Base-by-base conservation (phyloP, 2,888 invertebrate genomes). In the Seira ritae region DNA sequence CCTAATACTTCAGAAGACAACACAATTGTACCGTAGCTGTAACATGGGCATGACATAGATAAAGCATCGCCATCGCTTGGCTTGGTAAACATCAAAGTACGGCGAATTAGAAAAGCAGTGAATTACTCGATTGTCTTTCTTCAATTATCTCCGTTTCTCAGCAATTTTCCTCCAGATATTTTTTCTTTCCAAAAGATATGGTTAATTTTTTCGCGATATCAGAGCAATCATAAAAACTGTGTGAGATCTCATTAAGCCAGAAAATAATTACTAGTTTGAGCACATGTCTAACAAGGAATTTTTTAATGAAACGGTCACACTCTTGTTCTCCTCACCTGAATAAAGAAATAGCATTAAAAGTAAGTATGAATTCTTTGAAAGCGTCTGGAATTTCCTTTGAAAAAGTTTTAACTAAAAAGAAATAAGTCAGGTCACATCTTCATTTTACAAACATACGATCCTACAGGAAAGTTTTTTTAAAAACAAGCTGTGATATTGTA, bases 231-330 rank as follows among this genome's bases (percentile, higher is more conserved):
- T 66, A 37, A 70, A 74, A 81, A 65, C 80, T 71, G 80, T 81
- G 80, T 81, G 80, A 81, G 80, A 81, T 81, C 80, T 81, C 80
- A 81, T 75, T 81, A 81, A 69, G 42, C 20, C 15, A 70, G 50
- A 66, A 74, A 81, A 75, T 81, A 81, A 81, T 81, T 81, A 55
- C 71, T 71, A 71, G 31, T 74, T 71, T 79, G 62, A 17, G 23
- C 19, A 20, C 62, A 62, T 62, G 62, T 62, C 79, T 79, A 73
- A 79, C 79, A 67, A 79, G 80, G 74, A 62, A 74, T 62, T 62
- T 62, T 62, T 62, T 62, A 62, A 62, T 10, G 22, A 62, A 62
- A 62, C 20, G 62, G 62, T 62, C 62, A 20, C 62, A 62, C 62
- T 62, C 62, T 62, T 62, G 62, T 62, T 62, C 62, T 20, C 62